Evolutionary conservation across 2,797 vertebrate genomes (phyloP).

Genomic region (Syngnathus acus): DNA sequence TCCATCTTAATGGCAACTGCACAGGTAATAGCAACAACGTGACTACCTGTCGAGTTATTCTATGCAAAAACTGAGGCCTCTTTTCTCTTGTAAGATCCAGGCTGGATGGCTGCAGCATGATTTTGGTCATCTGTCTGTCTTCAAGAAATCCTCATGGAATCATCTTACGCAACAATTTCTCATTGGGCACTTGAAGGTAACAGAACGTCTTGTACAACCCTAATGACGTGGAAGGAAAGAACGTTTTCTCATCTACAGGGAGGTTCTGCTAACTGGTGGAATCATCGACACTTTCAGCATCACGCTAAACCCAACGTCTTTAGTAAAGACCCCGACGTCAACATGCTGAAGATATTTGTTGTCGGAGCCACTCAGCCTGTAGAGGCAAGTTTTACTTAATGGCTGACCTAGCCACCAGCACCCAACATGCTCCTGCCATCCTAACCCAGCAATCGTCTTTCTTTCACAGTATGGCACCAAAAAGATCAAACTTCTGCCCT

Average conservation of each 20-base stretch:
- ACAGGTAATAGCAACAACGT: constrained; percentile 71
- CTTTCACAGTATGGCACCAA: constrained; percentile 83
- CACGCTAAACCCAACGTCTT: constrained; percentile 93
- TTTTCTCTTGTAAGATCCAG: constrained; percentile 69
- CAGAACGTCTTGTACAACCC: background rate
- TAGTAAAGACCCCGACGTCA: constrained; percentile 88
- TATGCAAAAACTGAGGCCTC: background rate
- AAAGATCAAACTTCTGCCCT: constrained; percentile 89
- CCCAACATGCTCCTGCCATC: background rate
- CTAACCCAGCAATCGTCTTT: constrained; percentile 11
- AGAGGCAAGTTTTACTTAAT: constrained; percentile 69
- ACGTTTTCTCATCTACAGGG: constrained; percentile 64
- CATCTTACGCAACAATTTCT: constrained; percentile 85
- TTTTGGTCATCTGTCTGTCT: constrained; percentile 91
- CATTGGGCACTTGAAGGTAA: constrained; percentile 92
- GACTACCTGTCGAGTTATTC: background rate
- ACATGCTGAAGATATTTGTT: constrained; percentile 85
- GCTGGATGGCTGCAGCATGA: constrained; percentile 79
- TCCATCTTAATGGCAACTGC: constrained; percentile 72
- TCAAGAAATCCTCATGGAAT: constrained; percentile 84
- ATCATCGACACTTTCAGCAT: constrained; percentile 93
- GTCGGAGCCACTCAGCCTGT: constrained; percentile 82
- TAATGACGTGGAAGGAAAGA: background rate
- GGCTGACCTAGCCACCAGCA: background rate
- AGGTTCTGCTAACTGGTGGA: constrained; percentile 95